phyloP scores from a whole-genome alignment of 2,797 vertebrate genomes.

The Sciurus vulgaris region DNA sequence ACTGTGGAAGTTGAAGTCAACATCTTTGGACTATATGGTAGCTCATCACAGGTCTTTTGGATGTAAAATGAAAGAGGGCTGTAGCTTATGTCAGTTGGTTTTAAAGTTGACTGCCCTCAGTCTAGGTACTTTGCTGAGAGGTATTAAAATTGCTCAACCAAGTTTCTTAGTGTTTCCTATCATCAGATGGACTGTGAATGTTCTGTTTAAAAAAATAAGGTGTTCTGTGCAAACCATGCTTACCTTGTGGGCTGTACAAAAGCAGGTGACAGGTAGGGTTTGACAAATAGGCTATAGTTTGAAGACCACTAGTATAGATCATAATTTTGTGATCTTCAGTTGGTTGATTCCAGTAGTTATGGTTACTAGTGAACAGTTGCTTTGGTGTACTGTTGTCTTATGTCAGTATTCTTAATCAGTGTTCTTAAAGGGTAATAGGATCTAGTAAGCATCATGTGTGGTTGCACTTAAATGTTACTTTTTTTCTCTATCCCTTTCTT shows the following conservation, averaged over 20 bases:
- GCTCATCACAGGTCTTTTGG: neutral
- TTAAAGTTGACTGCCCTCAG: neutral
- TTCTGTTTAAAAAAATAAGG: neutral
- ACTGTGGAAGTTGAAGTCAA: neutral
- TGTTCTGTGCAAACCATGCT: conserved; percentile 27
- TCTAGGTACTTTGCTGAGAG: neutral
- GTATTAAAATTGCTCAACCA: conserved; percentile 34
- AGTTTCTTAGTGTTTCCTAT: neutral
- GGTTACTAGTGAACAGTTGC: neutral
- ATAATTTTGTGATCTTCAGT: neutral
- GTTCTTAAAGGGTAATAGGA: neutral
- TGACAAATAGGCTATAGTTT: neutral
- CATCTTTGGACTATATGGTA: neutral
- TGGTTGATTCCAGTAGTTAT: neutral
- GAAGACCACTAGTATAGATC: neutral
- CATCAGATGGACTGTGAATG: neutral
- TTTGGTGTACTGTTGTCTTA: neutral
- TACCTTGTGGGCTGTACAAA: neutral
- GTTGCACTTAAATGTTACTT: neutral
- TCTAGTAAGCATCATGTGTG: neutral
- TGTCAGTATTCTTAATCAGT: neutral
- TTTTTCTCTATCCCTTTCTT: no score
- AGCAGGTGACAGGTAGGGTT: neutral
- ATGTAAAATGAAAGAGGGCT: neutral
- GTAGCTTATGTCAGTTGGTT: neutral